These are phyloP conservation scores for Amphiduros pacificus DNA, from an alignment of 2,888 invertebrate genomes.

Conservation along the genomic window DNA sequence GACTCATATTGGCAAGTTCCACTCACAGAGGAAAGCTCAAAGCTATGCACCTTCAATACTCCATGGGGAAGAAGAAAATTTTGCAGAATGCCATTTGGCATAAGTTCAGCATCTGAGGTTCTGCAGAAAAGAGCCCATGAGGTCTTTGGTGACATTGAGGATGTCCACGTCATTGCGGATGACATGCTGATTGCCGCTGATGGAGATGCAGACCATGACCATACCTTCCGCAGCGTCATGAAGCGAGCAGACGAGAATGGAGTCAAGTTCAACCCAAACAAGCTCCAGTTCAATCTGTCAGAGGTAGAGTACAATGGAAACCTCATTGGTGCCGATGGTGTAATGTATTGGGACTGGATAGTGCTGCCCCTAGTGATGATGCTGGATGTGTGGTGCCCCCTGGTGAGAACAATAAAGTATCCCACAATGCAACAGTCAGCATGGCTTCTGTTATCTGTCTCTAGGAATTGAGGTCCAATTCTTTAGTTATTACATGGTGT, in stretches of 20 bases:
- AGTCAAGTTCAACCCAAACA: slow-evolving; percentile 12
- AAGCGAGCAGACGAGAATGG: not conserved
- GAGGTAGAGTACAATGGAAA: slow-evolving; percentile 7
- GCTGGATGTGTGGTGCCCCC: too few relatives aligned
- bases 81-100: not conserved
- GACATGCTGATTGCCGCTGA: not conserved
- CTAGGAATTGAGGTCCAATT: too few relatives aligned
- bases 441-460: too few relatives aligned
- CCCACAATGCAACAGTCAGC: too few relatives aligned
- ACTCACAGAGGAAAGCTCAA: not conserved
- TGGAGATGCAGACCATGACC: not conserved
- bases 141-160: not conserved
- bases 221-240: not conserved
- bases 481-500: too few relatives aligned
- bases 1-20: slow-evolving; percentile 27
- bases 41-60: slow-evolving; percentile 2
- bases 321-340: not conserved
- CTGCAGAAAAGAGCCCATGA: not conserved
- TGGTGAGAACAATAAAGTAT: too few relatives aligned
- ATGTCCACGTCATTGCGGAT: not conserved
- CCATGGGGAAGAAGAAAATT: not conserved
- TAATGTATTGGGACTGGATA: too few relatives aligned
- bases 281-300: slow-evolving; percentile 10
- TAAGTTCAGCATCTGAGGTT: not conserved
- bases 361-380: too few relatives aligned